Conservation (phyloP, 2,113 vertebrate genomes). For the Leucopternis melanops region DNA sequence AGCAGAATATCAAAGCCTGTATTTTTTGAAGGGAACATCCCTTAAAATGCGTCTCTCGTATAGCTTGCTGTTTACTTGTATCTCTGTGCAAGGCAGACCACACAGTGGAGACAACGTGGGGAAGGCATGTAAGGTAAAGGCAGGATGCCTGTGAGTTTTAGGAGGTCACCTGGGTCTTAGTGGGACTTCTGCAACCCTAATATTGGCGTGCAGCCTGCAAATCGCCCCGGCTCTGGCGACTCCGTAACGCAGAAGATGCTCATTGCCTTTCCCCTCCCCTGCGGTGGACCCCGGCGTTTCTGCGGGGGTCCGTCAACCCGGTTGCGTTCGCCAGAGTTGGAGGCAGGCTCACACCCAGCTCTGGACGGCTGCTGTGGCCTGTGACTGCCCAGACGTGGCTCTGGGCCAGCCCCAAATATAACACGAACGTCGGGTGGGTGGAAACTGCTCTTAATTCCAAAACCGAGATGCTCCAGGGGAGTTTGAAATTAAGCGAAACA, state of each 20-base stretch:
- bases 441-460: neutral
- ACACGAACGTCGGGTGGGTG: neutral
- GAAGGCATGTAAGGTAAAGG: neutral
- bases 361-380: neutral
- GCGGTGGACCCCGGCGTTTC: neutral
- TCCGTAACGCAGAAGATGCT: neutral
- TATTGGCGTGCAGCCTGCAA: neutral
- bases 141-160: neutral
- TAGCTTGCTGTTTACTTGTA: neutral
- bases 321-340: neutral
- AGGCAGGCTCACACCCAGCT: neutral
- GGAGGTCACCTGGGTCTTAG: neutral
- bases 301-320: neutral
- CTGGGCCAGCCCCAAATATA: neutral
- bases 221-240: accelerated
- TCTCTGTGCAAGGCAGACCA: neutral
- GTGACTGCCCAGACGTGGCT: neutral
- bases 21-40: neutral
- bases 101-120: accelerated
- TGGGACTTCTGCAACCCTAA: neutral
- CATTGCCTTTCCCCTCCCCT: neutral
- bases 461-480: neutral
- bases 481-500: constrained; percentile 19
- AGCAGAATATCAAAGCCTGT: neutral
- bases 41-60: accelerated